phyloP scores from a whole-genome alignment of 1,140 invertebrate genomes.

The Oreohelix idahoensis region DNA sequence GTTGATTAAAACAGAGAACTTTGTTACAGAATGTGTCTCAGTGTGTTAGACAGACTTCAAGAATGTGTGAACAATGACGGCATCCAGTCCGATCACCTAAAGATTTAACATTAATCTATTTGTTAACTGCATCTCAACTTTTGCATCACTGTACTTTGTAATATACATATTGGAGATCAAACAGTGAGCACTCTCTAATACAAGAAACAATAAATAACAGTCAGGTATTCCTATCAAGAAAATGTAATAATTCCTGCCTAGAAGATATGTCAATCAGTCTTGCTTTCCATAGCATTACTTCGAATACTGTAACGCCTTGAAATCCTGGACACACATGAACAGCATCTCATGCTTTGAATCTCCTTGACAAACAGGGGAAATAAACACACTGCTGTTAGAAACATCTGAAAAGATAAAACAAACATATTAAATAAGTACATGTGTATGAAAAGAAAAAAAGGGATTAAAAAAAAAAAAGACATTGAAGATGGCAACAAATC shows the following conservation, averaged over 20 bases:
- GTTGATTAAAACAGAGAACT: no score
- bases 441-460: no score
- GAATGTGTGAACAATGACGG: no score
- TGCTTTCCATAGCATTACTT: not conserved
- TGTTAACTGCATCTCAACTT: no score
- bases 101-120: no score
- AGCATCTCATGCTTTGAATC: slow-evolving; percentile 12
- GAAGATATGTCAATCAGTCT: not conserved
- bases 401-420: slow-evolving; percentile 32
- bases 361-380: slow-evolving; percentile 39
- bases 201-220: not conserved
- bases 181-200: not conserved
- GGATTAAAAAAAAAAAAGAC: no score
- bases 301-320: not conserved
- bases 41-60: no score
- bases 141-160: no score
- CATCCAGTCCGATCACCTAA: no score
- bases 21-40: no score
- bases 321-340: not conserved
- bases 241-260: not conserved
- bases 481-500: no score
- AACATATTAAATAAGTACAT: no score
- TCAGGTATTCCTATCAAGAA: not conserved
- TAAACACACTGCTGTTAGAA: slow-evolving; percentile 29
- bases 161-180: not conserved